These are phyloP conservation scores for Lepus townsendii DNA, from an alignment of 2,797 vertebrate genomes.

Conservation along the genomic window DNA sequence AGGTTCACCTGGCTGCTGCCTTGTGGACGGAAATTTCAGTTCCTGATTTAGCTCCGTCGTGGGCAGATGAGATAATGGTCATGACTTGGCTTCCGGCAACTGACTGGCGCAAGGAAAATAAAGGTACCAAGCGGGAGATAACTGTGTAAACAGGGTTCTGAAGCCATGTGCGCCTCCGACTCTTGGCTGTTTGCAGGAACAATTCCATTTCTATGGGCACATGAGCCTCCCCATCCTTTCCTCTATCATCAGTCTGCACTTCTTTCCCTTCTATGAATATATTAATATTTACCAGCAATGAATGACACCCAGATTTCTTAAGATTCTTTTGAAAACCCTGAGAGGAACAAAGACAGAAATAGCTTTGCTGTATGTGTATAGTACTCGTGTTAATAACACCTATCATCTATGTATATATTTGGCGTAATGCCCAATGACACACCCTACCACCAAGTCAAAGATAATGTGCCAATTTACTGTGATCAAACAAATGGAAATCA, in stretches of 20 bases:
- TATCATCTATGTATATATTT: neutral
- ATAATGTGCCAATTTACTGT: neutral
- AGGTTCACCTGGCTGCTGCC: neutral
- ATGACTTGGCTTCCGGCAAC: constrained; percentile 61
- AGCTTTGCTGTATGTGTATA: neutral
- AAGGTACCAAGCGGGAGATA: constrained; percentile 48
- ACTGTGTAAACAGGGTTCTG: constrained; percentile 41
- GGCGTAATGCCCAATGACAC: neutral
- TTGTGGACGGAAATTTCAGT: constrained; percentile 51
- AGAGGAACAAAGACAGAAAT: neutral
- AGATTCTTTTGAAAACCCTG: constrained; percentile 13
- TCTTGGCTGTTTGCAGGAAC: constrained; percentile 33
- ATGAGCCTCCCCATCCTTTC: neutral
- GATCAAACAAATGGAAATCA: neutral
- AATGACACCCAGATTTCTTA: neutral
- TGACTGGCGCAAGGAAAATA: constrained; percentile 57
- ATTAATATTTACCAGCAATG: neutral
- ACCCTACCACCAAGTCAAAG: neutral
- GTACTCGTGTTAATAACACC: neutral
- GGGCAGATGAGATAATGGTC: constrained; percentile 59
- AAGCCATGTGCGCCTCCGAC: constrained; percentile 9
- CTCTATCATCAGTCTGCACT: neutral
- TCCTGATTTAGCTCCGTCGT: constrained; percentile 56
- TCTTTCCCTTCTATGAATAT: neutral
- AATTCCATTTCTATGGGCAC: neutral